A percentile compares a stretch with the other conserved stretches of the same genome.
Conservation (phyloP, 2,797 vertebrate genomes). For the Serranus cabrilla region DNA sequence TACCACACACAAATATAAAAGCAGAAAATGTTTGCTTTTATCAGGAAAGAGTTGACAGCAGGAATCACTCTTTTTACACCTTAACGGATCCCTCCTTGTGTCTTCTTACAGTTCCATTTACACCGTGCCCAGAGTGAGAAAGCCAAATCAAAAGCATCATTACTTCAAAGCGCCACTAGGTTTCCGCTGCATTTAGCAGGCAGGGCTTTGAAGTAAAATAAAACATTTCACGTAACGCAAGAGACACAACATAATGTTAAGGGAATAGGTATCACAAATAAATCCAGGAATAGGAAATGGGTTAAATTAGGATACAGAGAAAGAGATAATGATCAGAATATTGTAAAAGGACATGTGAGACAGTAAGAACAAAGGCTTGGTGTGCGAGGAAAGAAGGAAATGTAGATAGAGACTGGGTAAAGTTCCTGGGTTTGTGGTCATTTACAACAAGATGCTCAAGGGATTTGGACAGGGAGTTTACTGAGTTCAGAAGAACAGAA, state of each 20-base stretch:
- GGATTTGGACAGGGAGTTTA: slow-evolving; percentile 50
- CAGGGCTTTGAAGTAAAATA: slow-evolving; percentile 82
- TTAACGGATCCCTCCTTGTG: slow-evolving; percentile 78
- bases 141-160: slow-evolving; percentile 77
- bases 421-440: slow-evolving; percentile 81
- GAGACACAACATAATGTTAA: slow-evolving; percentile 59
- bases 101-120: slow-evolving; percentile 80
- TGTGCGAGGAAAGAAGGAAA: slow-evolving; percentile 75
- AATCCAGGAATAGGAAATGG: slow-evolving; percentile 62
- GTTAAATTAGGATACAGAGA: slow-evolving; percentile 60
- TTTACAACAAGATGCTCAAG: slow-evolving; percentile 63
- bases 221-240: slow-evolving; percentile 70
- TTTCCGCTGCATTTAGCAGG: slow-evolving; percentile 68
- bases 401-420: slow-evolving; percentile 64
- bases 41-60: slow-evolving; percentile 59
- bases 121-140: slow-evolving; percentile 70
- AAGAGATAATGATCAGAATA: slow-evolving; percentile 50
- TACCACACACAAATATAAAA: slow-evolving; percentile 66
- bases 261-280: slow-evolving; percentile 55
- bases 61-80: slow-evolving; percentile 63
- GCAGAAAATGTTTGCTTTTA: slow-evolving; percentile 63
- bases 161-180: slow-evolving; percentile 80
- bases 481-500: slow-evolving; percentile 19
- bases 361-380: slow-evolving; percentile 55
- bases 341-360: slow-evolving; percentile 64